Conservation (phyloP, 2,888 invertebrate species). For the Melinopterus prodromus region DNA sequence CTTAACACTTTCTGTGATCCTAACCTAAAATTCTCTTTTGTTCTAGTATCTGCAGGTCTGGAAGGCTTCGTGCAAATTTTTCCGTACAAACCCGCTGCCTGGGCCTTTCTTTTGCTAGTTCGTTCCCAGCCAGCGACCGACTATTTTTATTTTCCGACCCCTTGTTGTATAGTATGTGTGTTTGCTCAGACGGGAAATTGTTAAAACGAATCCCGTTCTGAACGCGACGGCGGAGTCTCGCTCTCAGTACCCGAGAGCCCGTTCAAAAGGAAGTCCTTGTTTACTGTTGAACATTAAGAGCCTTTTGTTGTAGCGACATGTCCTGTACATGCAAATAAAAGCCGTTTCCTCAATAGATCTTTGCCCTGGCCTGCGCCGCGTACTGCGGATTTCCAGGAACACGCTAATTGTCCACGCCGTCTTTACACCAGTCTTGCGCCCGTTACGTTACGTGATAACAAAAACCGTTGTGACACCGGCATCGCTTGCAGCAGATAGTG, state of each 20-base stretch:
- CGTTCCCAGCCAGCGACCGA: neutral
- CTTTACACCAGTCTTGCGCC: constrained; percentile 10
- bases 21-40: no score
- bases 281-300: constrained; percentile 32
- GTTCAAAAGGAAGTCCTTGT: constrained; percentile 32
- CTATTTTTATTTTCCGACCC: neutral
- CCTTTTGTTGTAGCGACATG: constrained; percentile 33
- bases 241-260: neutral
- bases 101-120: neutral
- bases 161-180: neutral
- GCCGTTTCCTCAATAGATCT: constrained; percentile 25
- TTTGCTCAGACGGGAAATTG: constrained; percentile 19
- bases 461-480: constrained; percentile 4
- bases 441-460: constrained; percentile 4
- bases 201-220: constrained; percentile 20
- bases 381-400: constrained; percentile 16
- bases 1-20: no score
- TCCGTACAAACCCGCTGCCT: neutral
- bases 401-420: constrained; percentile 10
- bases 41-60: no score
- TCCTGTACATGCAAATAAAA: constrained; percentile 25
- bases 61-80: neutral
- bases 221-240: constrained; percentile 5
- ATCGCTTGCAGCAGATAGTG: neutral
- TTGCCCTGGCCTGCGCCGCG: neutral